phyloP scores from a whole-genome alignment of 2,113 vertebrate species.

The Barbus barbus region DNA sequence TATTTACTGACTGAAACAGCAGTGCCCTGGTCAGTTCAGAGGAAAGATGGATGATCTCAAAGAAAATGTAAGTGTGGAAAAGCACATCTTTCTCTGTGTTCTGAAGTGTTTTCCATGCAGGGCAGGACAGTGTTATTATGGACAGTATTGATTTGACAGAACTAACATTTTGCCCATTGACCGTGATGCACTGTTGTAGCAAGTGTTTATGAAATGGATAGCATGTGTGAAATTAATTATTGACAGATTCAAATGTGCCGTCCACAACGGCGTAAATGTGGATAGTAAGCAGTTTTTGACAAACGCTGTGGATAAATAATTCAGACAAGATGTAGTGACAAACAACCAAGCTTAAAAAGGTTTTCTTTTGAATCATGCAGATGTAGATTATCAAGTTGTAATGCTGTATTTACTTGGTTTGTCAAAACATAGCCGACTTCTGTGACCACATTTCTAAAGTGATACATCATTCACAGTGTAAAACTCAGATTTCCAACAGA shows the following conservation, averaged over 20 bases:
- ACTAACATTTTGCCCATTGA: conserved; percentile 24
- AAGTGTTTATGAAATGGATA: conserved; percentile 5
- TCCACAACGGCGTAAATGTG: conserved; percentile 6
- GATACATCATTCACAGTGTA: conserved; percentile 9
- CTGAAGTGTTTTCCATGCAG: conserved; percentile 2
- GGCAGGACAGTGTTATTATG: neutral
- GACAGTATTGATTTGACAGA: conserved; percentile 26
- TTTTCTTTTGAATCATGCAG: neutral
- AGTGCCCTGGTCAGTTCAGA: neutral
- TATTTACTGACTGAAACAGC: conserved; percentile 24
- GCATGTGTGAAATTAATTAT: conserved; percentile 31
- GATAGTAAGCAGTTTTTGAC: conserved; percentile 33
- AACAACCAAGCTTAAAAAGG: neutral
- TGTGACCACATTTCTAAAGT: conserved; percentile 14
- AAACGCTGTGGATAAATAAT: conserved; percentile 18
- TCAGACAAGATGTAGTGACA: conserved; percentile 16
- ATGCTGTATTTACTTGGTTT: neutral
- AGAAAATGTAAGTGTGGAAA: neutral
- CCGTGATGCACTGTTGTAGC: conserved; percentile 15
- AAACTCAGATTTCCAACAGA: neutral
- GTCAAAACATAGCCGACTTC: conserved; percentile 6
- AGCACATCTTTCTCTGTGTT: neutral
- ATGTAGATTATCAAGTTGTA: conserved; percentile 2
- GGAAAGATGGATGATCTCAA: neutral
- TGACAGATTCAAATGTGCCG: conserved; percentile 19